phyloP scores from a whole-genome alignment of 1,140 invertebrate genomes.

The Mercenaria mercenaria region DNA sequence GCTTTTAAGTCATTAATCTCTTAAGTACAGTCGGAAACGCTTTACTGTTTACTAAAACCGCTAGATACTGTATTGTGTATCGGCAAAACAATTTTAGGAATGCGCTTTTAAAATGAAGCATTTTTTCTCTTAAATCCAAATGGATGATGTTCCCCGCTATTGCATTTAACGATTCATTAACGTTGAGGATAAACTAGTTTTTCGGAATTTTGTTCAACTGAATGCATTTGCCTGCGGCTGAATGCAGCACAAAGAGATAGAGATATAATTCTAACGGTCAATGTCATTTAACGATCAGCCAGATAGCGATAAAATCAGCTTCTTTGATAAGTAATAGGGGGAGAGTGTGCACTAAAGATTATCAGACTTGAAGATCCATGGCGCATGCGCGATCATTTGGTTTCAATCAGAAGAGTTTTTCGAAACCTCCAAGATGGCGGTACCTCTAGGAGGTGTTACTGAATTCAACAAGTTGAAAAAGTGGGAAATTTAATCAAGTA shows the following conservation, averaged over 20 bases:
- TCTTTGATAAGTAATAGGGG: conserved; percentile 46
- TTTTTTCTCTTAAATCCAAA: background rate
- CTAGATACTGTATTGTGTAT: conserved; percentile 1
- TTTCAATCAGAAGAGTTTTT: conserved; percentile 28
- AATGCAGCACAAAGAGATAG: background rate
- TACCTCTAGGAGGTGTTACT: background rate
- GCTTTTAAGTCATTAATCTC: background rate
- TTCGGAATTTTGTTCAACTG: conserved; percentile 28
- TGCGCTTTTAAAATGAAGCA: background rate
- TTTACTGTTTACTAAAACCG: background rate
- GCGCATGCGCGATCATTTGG: conserved; percentile 32
- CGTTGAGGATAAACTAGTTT: background rate
- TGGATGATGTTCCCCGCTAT: background rate
- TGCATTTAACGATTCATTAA: conserved; percentile 33
- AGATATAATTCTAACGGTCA: conserved; percentile 1
- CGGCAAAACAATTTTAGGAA: background rate
- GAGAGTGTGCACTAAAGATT: conserved; percentile 34
- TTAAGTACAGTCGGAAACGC: conserved; percentile 8
- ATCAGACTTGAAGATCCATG: conserved; percentile 19
- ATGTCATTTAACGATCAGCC: conserved; percentile 26
- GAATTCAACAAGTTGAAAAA: conserved; percentile 43
- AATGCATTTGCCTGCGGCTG: conserved; percentile 12
- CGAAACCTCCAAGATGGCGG: conserved; percentile 27
- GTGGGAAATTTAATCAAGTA: background rate
- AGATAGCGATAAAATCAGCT: conserved; percentile 28